Percentiles rank a stretch among this genome's conserved stretches.
These are phyloP conservation scores for Caenorhabditis sp. DNA, from an alignment of 2,888 invertebrate species.

Conservation along the genomic window DNA sequence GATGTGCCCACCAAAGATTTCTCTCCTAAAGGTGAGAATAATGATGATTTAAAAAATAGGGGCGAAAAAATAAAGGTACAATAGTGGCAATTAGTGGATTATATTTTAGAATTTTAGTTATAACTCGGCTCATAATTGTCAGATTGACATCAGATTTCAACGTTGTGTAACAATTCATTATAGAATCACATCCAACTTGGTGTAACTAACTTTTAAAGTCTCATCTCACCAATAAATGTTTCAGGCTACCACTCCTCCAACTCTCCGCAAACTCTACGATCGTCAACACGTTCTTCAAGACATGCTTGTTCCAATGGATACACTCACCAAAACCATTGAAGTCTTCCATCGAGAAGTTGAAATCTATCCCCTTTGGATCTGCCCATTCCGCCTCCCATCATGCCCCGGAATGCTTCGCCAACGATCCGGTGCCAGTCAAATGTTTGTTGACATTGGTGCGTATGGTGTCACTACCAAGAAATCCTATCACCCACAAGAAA, in stretches of 20 bases:
- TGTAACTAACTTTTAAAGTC: not conserved
- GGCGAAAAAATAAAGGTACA: too few relatives aligned
- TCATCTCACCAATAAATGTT: not conserved
- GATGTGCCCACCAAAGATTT: conserved; percentile 85
- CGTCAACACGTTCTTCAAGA: conserved; percentile 83
- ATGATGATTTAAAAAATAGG: too few relatives aligned
- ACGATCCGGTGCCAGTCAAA: conserved; percentile 73
- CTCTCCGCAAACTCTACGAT: conserved; percentile 77
- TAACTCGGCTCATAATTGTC: too few relatives aligned
- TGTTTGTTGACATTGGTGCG: conserved; percentile 84
- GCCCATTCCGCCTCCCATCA: conserved; percentile 80
- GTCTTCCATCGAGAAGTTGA: conserved; percentile 79
- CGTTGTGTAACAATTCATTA: not conserved
- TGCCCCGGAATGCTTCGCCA: conserved; percentile 81
- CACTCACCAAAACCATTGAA: conserved; percentile 77
- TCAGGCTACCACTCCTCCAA: conserved; percentile 45
- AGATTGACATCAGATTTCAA: too few relatives aligned
- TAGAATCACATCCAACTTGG: not conserved
- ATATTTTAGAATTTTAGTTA: too few relatives aligned
- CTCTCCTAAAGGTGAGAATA: conserved; percentile 80
- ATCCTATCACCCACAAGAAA: conserved; percentile 77
- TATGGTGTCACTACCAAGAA: conserved; percentile 78
- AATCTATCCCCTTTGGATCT: conserved; percentile 84
- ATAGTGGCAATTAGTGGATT: too few relatives aligned
- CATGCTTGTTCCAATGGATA: conserved; percentile 81